Evolutionary conservation across 2,113 vertebrate species (phyloP).

Genomic region (Mandrillus leucophaeus): DNA sequence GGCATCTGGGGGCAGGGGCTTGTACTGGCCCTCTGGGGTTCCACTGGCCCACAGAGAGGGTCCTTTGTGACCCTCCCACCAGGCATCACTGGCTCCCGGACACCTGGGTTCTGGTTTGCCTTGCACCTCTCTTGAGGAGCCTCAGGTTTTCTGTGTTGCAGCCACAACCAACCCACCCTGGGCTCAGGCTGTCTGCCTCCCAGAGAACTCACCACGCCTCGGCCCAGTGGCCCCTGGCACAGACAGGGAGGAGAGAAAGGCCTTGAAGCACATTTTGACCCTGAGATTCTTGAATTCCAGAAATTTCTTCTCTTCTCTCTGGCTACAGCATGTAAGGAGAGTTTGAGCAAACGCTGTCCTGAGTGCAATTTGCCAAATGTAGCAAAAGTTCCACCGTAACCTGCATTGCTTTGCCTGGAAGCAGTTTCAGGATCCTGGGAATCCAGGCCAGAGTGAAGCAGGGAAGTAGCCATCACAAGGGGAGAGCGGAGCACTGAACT

Average conservation of each 20-base stretch:
- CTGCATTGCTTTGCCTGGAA: background rate
- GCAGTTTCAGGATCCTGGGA: accelerated
- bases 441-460: accelerated
- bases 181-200: background rate
- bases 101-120: background rate
- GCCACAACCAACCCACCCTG: too few species aligned
- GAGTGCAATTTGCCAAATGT: background rate
- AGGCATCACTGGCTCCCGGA: accelerated
- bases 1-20: background rate
- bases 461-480: background rate
- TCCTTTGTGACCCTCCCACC: background rate
- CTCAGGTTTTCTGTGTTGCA: background rate
- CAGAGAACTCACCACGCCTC: background rate
- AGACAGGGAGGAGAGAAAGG: background rate
- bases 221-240: background rate
- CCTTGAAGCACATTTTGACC: background rate
- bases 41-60: background rate
- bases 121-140: background rate
- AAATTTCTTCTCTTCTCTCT: background rate
- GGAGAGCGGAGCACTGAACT: background rate
- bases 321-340: background rate
- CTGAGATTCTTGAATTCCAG: background rate
- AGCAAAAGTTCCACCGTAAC: background rate
- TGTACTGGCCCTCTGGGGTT: background rate
- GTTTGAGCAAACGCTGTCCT: background rate